A percentile compares a stretch with the other conserved stretches of the same genome.
Conservation (phyloP, 2,888 invertebrate species). For the Drosophila antonietae region DNA sequence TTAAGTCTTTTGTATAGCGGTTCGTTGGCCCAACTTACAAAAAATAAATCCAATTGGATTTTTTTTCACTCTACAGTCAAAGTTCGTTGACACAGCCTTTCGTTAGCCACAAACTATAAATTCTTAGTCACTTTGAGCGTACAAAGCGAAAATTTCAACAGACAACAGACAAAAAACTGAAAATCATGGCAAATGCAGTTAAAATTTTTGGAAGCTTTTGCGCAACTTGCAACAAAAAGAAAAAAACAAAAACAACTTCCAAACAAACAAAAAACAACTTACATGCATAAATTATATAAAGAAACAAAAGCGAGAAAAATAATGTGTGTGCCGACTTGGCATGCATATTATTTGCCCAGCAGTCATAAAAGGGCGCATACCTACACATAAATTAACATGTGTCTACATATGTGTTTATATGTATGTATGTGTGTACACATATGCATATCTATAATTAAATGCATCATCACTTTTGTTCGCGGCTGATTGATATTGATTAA, state of each 20-base stretch:
- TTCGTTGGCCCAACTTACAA: constrained; percentile 23
- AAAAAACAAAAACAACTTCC: constrained; percentile 15
- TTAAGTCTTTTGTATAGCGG: constrained; percentile 24
- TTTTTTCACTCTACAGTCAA: constrained; percentile 31
- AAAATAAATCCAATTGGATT: constrained; percentile 15
- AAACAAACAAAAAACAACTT: constrained; percentile 26
- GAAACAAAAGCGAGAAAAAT: constrained; percentile 23
- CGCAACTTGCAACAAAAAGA: constrained; percentile 42
- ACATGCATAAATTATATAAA: constrained; percentile 42
- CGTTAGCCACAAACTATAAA: neutral
- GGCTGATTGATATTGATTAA: constrained; percentile 71
- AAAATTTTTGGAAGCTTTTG: constrained; percentile 36
- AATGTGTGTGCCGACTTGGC: constrained; percentile 41
- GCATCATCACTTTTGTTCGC: constrained; percentile 57
- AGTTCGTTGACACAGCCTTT: constrained; percentile 48
- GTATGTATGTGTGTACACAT: neutral
- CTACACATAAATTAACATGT: constrained; percentile 12
- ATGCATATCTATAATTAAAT: constrained; percentile 53
- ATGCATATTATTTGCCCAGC: constrained; percentile 43
- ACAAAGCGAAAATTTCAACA: constrained; percentile 9
- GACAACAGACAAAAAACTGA: constrained; percentile 2
- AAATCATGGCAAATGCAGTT: constrained; percentile 11
- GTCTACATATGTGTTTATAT: neutral
- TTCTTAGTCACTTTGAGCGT: constrained; percentile 14
- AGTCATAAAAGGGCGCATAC: constrained; percentile 59